Conservation (phyloP, 2,113 vertebrate genomes). For the Malurus cyaneus region DNA sequence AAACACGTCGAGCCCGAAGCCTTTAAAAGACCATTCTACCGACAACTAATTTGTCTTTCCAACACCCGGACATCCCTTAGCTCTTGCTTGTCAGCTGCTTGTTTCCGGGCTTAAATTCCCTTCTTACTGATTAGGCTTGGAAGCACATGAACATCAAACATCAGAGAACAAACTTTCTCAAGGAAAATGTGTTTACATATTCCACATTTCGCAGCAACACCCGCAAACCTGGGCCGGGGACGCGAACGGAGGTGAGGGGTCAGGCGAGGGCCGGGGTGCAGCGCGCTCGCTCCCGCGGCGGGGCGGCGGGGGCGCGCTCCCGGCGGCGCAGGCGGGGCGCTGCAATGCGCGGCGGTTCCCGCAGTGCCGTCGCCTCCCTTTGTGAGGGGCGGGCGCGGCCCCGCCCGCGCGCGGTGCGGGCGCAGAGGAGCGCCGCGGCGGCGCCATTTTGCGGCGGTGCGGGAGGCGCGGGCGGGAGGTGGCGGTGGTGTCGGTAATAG, state of each 20-base stretch:
- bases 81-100: neutral
- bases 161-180: neutral
- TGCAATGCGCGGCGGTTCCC: neutral
- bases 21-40: neutral
- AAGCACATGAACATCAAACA: neutral
- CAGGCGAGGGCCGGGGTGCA: accelerated
- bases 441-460: conserved; percentile 59
- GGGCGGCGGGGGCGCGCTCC: neutral
- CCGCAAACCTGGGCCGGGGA: accelerated
- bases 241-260: no score
- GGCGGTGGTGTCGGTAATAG: neutral
- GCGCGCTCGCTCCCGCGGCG: neutral
- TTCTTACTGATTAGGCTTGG: neutral
- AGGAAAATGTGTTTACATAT: accelerated
- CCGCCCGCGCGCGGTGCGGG: conserved; percentile 37
- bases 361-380: neutral
- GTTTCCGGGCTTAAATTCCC: neutral
- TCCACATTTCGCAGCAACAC: neutral
- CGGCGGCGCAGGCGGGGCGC: no score
- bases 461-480: neutral
- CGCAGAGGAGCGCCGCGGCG: conserved; percentile 2
- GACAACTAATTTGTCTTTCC: neutral
- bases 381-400: neutral
- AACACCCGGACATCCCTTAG: neutral
- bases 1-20: neutral